Evolutionary conservation across 2,888 invertebrate genomes (phyloP).

Genomic region (Drosophila merina): DNA sequence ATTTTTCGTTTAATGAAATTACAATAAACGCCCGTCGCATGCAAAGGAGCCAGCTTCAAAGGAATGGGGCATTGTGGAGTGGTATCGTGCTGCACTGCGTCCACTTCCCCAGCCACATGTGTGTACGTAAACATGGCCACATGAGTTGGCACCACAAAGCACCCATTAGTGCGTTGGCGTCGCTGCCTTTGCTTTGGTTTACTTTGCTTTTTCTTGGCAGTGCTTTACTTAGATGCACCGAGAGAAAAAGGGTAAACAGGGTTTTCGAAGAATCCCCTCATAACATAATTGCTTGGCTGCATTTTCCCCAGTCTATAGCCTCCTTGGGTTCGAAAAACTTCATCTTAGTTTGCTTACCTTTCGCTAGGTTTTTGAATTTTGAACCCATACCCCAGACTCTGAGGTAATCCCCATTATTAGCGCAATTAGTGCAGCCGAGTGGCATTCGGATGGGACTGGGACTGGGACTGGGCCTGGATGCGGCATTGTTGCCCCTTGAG

Average conservation of each 20-base stretch:
- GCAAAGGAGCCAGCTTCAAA: conserved; percentile 13
- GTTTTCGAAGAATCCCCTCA: background rate
- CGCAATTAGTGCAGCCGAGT: conserved; percentile 67
- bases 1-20: conserved; percentile 78
- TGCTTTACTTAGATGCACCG: conserved; percentile 13
- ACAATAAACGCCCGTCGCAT: conserved; percentile 70
- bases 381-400: background rate
- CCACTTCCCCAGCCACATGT: background rate
- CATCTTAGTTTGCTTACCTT: conserved; percentile 29
- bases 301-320: conserved; percentile 8
- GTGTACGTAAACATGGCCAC: conserved; percentile 17
- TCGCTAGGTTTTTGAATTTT: conserved; percentile 16
- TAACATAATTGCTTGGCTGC: too few species aligned
- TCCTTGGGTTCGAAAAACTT: conserved; percentile 25
- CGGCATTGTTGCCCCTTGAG: conserved; percentile 61
- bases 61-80: conserved; percentile 9
- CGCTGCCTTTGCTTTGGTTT: conserved; percentile 26
- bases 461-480: conserved; percentile 23
- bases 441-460: conserved; percentile 26
- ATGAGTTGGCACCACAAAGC: conserved; percentile 64
- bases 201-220: conserved; percentile 17
- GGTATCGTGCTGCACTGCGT: conserved; percentile 20
- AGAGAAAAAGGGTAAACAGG: background rate
- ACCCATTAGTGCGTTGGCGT: conserved; percentile 74
- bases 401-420: conserved; percentile 77